Base-by-base conservation (phyloP, 1,140 invertebrate genomes). In the Drosophila fuyamai region DNA sequence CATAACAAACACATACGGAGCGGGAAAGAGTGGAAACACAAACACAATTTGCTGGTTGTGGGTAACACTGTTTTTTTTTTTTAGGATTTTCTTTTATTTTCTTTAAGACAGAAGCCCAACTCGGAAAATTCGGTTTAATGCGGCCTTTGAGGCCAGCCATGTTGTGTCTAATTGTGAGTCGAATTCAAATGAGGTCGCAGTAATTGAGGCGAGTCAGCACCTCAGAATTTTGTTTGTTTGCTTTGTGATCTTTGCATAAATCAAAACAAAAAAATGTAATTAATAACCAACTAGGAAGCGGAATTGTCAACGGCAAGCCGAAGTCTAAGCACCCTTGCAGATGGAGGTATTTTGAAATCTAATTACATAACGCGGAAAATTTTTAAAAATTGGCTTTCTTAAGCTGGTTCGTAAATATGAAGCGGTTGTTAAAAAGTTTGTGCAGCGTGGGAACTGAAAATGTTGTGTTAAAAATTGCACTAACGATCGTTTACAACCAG, bases 241-340 rank as follows among this genome's bases (percentile, higher is more conserved):
- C 84, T 89, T 88, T 88, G 84, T 83, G 76, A 89, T 83, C 83
- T 83, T 89, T 85, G 72, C 76, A 83, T 71, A 70, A 74, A 76
- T 76, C 46, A 72, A 76, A 70, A 48, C 6, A 65, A 58, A 76
- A 48, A 48, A 57, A 44, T 50, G 14, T 54, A 53, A 56, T 68
- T 56, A 76, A 60, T 46, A 76, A 50, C 46, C 38, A 48, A 46
- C 76, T 36, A 61, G 35, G 62, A 79, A 81, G 57, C 18, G 32
- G 27, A 16, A 9, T 41, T 27, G 55, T 41, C 10, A 6, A 47
- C 73, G 75, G 35, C n/a, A 2, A 43, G 27, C 63, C 75, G 75
- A 77, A 59, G 44, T 36, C 10, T 5, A 0, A 53, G 71, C 29
- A 70, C 75, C 18, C 75, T 77, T 70, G 71, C 53, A 75, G 35